Evolutionary conservation across 2,113 vertebrate genomes (phyloP).

Genomic region (Genyomyrus donnyi): DNA sequence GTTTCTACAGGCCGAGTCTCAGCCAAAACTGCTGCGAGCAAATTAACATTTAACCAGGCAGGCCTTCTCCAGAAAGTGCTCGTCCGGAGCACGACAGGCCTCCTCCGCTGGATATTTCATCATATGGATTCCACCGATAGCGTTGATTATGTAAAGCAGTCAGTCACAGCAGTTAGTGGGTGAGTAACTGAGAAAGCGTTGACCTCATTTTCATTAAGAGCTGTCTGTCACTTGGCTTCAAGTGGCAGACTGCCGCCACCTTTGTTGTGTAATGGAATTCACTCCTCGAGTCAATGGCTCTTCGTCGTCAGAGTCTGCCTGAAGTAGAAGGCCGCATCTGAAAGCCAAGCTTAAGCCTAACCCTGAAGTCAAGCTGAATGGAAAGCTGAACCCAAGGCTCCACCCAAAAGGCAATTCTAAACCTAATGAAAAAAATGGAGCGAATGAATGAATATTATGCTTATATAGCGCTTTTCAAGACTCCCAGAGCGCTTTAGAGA

Average conservation of each 20-base stretch:
- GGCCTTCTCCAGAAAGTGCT: not conserved
- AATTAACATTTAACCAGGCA: slow-evolving; percentile 8
- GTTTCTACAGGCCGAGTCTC: not conserved
- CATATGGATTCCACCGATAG: not conserved
- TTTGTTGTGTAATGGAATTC: not conserved
- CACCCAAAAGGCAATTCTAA: not conserved
- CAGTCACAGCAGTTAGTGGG: not conserved
- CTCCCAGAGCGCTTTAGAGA: no score
- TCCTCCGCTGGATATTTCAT: not conserved
- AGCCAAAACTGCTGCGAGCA: not conserved
- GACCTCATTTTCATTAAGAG: not conserved
- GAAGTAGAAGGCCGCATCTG: not conserved
- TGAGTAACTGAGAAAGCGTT: not conserved
- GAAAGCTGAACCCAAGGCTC: not conserved
- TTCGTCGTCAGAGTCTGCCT: not conserved
- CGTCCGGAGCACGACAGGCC: not conserved
- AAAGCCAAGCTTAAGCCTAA: not conserved
- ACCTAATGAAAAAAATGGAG: not conserved
- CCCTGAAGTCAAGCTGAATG: not conserved
- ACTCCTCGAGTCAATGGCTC: not conserved
- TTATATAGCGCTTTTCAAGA: not conserved
- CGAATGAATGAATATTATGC: not conserved
- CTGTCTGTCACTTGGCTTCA: not conserved
- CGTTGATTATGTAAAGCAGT: not conserved
- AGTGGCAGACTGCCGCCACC: not conserved